Evolutionary conservation across 2,113 vertebrate species (phyloP), one percentile per base, ranked within the genome.

Genomic region (Ptilonorhynchus violaceus): DNA sequence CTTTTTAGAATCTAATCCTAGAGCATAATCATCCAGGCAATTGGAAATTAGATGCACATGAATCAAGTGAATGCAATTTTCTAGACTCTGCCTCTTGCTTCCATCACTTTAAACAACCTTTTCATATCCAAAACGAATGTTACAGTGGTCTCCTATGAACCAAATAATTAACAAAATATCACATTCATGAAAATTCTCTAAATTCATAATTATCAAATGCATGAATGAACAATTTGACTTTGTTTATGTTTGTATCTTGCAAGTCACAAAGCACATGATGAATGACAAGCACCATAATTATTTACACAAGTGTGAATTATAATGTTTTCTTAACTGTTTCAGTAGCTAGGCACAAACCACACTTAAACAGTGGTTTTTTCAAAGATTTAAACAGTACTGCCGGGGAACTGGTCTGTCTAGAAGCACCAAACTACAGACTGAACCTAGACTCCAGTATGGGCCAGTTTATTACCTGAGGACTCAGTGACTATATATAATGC

Each of bases 191-290:
- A 69, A 52, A 10, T 56, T 75, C 28, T 85, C 75, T n/a, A 81
- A 87, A 63, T n/a, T 6, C 0, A 0, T 53, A 55, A 50, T 60
- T 58, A 60, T 13, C 21, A 73, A 31, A 46, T 4, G 2, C 37
- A 69, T 58, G 47, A 42, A 68, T 33, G 53, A 94, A 44, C 39
- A 44, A 72, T 14, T 19, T 50, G 90, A 41, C 24, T 52, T 78
- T n/a, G 41, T 37, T 88, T 73, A 74, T 6, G 23, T 56, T 91
- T 19, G 3, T 4, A 68, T 8, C 33, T 53, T 66, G 7, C 46
- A 53, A 77, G 33, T 49, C 76, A 64, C 66, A 42, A 64, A 76
- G 16, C 27, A 63, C 9, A 35, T 31, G 27, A 46, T 7, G 14
- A 89, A 67, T 55, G 37, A 28, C n/a, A 83, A 70, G 11, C 27